Evolutionary conservation across 2,113 vertebrate genomes (phyloP).

Genomic region (Xenus cinereus): DNA sequence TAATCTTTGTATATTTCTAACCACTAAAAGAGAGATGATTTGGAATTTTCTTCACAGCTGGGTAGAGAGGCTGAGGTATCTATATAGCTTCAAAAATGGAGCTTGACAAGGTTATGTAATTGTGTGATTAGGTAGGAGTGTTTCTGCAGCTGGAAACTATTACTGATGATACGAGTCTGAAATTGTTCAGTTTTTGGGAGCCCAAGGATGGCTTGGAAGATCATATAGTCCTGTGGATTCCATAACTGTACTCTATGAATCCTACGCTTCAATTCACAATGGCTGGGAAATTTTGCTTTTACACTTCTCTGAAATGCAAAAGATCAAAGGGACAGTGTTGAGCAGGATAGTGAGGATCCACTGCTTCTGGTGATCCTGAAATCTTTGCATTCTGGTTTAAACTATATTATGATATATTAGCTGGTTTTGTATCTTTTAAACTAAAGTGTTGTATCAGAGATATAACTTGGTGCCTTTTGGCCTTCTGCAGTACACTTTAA

Average conservation of each 20-base stretch:
- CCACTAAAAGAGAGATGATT: neutral
- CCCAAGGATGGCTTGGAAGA: neutral
- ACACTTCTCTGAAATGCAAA: accelerated
- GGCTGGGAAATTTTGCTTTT: neutral
- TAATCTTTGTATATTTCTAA: neutral
- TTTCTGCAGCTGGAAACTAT: neutral
- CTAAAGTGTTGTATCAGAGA: neutral
- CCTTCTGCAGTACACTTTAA: neutral
- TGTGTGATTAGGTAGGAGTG: neutral
- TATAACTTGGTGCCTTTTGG: neutral
- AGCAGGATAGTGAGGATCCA: neutral
- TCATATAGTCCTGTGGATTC: neutral
- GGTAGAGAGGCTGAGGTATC: neutral
- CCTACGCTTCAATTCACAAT: neutral
- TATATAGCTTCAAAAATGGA: neutral
- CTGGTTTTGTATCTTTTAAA: neutral
- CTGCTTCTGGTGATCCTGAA: neutral
- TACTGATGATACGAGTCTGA: neutral
- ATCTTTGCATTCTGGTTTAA: neutral
- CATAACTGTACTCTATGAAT: neutral
- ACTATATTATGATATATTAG: too few species aligned
- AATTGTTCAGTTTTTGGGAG: neutral
- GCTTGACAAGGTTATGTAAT: neutral
- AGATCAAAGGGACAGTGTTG: neutral
- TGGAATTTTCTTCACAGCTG: neutral